Base-by-base conservation (phyloP, 2,113 vertebrate species). In the Petrocephalus zakoni region DNA sequence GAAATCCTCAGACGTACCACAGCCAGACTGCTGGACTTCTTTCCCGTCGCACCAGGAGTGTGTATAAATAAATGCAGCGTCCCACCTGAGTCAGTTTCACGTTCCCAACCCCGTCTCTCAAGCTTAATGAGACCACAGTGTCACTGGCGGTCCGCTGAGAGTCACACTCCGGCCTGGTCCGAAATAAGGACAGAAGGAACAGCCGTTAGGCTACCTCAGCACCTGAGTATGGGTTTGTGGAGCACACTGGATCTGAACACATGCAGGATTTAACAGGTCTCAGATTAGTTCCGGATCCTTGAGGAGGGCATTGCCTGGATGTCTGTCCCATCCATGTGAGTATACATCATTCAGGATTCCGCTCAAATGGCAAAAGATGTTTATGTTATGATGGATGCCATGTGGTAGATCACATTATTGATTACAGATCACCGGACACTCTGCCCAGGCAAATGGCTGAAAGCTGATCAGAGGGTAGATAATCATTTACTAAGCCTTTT, bases 271-370 rank as follows among this genome's bases (percentile, higher is more conserved):
- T 61, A 25, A 13, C 49, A 81, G 68, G 15, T 87, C 22, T 72
- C 3, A 2, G 42, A 87, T 51, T 34, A 47, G 4, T 42, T 29
- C 49, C 56, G 10, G n/a, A 52, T 46, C 37, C 13, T 21, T 52
- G n/a, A 22, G 49, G 68, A 51, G 7, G 87, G 51, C 61, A 47
- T 56, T 25, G 17, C 56, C 34, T 56, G 29, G 5, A 78, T 55
- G 29, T 51, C 87, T 83, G 21, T 21, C 81, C 21, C 37, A 51
- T 58, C 75, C 37, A 25, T 15, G 29, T 25, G 6, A 83, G 42
- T 29, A 88, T 61, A 17, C 58, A 88, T 88, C 49, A 61, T 29
- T 49, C 53, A 84, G 37, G 75, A 88, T 53, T 55, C 29, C 42
- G n/a, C 51, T 42, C 72, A 53, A 56, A 42, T 42, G 34, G 17